These are phyloP conservation scores for Clanis bilineata DNA, from an alignment of 2,888 invertebrate genomes.

Conservation along the genomic window DNA sequence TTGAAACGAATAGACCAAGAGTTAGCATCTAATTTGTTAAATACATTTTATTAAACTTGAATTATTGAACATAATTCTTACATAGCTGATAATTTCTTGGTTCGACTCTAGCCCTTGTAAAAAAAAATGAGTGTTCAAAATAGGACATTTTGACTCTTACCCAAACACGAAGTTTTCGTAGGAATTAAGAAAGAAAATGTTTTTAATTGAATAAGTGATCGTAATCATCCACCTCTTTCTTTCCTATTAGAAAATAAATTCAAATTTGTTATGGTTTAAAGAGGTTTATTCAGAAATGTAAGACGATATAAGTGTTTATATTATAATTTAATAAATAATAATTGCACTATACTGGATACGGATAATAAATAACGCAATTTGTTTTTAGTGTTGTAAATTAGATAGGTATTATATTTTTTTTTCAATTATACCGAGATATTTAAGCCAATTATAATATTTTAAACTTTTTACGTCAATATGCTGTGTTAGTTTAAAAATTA, in stretches of 20 bases:
- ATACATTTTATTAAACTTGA: too few species aligned
- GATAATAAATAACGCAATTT: not conserved
- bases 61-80: too few species aligned
- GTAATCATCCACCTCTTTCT: slow-evolving; percentile 3
- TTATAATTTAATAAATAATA: slow-evolving; percentile 1
- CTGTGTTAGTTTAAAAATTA: too few species aligned
- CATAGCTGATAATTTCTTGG: too few species aligned
- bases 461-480: not conserved
- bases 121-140: too few species aligned
- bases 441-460: not conserved
- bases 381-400: not conserved
- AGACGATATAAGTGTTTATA: not conserved
- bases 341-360: slow-evolving; percentile 7
- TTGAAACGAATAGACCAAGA: too few species aligned
- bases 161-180: too few species aligned
- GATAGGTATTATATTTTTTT: not conserved
- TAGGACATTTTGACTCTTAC: too few species aligned
- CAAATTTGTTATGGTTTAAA: slow-evolving; percentile 9
- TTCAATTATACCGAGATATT: not conserved
- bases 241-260: not conserved
- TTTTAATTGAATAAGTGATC: not conserved
- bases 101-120: too few species aligned
- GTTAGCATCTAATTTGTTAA: too few species aligned
- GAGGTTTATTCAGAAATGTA: not conserved
- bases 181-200: too few species aligned